Base-by-base conservation (phyloP, 2,113 vertebrate species). In the Oreamnos americanus region DNA sequence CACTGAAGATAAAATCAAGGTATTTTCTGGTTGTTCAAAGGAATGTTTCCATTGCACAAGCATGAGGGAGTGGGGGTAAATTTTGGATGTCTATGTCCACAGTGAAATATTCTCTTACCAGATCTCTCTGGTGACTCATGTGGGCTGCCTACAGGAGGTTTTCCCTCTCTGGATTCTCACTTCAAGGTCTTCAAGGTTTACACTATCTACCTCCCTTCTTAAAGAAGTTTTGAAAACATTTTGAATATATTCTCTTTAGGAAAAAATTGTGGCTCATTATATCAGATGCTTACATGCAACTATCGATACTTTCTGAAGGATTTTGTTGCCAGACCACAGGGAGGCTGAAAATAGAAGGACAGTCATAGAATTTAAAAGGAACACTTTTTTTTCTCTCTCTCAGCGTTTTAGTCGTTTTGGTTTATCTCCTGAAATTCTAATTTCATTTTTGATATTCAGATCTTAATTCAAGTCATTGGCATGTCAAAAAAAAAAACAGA, bases 401-500 rank as follows among this genome's bases (percentile, higher is more conserved):
- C 7, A 43, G 74, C 4, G 19, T 71, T 90, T 92, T 94, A 79
- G 23, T 23, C 10, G 51, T 87, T 91, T 25, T 86, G 78, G 57
- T 94, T 92, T 88, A 92, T 23, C 21, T 89, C 30, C 16, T 58
- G 33, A 64, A 96, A 94, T 95, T 89, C 58, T 82, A 71, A 81
- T 60, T 93, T 93, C 62, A 78, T 87, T 87, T 97, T 87, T 85
- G 45, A 78, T 91, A 49, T 9, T 86, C 43, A 84, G 64, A 90
- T 91, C 19, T 88, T 91, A 55, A 93, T 87, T 95, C 60, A 94
- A 67, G 39, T 78, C 36, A 79, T 23, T 60, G 30, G 11, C 74
- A 79, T 89, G 87, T 64, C 79, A 92, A 58, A 98, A 97, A 25
- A 25, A 49, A 96, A 95, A 96, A 92, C 39, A 90, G 45, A 97